Evolutionary conservation across 2,888 invertebrate genomes (phyloP), one percentile per base, ranked within the genome.

Genomic region (Timandra comae): DNA sequence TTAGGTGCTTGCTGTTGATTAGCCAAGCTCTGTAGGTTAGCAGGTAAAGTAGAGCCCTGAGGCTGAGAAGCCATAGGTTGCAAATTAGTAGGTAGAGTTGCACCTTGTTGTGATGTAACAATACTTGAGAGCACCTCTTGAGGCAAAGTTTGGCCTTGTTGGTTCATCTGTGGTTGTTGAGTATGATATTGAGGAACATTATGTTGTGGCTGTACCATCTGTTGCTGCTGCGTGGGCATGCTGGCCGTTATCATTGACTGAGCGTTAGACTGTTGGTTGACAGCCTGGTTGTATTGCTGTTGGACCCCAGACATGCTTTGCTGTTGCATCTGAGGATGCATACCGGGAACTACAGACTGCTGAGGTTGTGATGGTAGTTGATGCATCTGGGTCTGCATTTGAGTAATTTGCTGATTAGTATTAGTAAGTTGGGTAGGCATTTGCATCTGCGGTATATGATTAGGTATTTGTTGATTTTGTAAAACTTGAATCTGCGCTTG

Each of bases 11-110:
- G 81, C 59, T 86, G 88, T 46, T 81, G 88, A 27, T 73, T 74
- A 38, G 75, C 77, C 34, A 86, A 53, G 30, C 78, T 78, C 59
- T 88, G 89, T 52, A 89, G 75, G 75, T 88, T 89, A 8, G 88
- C 79, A 21, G 89, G 89, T 50, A 89, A 73, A n/a, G 89, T 89
- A 0, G 89, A 74, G n/a, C 89, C 89, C 48, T 88, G 89, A 12
- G 82, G 81, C 50, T 80, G 84, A 35, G 79, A 71, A 9, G 69
- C 68, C 80, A 86, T 82, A 0, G 72, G 64, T 43, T 86, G 86
- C 13, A 86, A 70, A 52, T 82, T 84, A 35, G 65, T 57, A 41
- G 86, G 79, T 43, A 87, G 52, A 38, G 85, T 78, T 46, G 80
- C 73, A 71, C 84, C 86, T 73, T 78, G 84, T 56, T 86, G 84